Evolutionary conservation across 2,113 vertebrate genomes (phyloP).

Genomic region (Rhadina sibilatrix): DNA sequence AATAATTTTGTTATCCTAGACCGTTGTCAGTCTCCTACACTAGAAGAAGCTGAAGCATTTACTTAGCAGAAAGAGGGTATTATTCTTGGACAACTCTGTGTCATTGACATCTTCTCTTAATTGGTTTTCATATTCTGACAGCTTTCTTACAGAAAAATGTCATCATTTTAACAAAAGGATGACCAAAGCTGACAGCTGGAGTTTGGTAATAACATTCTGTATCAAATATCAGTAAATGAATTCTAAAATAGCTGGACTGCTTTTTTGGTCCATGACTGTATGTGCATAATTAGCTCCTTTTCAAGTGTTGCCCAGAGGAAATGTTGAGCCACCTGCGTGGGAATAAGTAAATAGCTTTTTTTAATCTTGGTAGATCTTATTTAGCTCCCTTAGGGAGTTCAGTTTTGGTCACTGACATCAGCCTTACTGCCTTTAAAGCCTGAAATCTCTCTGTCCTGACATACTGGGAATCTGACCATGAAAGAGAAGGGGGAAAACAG

Average conservation of each 20-base stretch:
- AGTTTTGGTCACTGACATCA: neutral
- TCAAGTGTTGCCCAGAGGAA: slow-evolving; percentile 9
- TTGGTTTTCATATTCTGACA: neutral
- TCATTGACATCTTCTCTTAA: neutral
- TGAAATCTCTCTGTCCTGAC: neutral
- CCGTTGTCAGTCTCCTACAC: neutral
- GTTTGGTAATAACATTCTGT: neutral
- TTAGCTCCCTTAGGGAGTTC: neutral
- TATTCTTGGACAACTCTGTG: neutral
- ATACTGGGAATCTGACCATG: neutral
- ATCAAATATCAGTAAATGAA: slow-evolving; percentile 29
- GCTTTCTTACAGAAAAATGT: slow-evolving; percentile 10
- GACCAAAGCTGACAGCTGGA: slow-evolving; percentile 38
- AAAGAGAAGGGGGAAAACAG: neutral
- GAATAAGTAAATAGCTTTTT: slow-evolving; percentile 4
- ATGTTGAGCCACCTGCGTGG: slow-evolving; percentile 16
- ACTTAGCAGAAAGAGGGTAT: neutral
- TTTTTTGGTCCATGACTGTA: slow-evolving; percentile 2
- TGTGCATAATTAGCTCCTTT: slow-evolving; percentile 34
- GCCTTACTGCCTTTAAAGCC: neutral
- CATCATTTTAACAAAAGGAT: slow-evolving; percentile 32
- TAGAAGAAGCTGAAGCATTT: slow-evolving; percentile 11
- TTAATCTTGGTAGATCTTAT: neutral
- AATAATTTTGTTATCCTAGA: neutral
- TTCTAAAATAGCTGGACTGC: slow-evolving; percentile 37